A percentile compares a stretch with the other conserved stretches of the same genome.
phyloP scores from a whole-genome alignment of 2,888 invertebrate species.

The Caenorhabditis macrosperma region DNA sequence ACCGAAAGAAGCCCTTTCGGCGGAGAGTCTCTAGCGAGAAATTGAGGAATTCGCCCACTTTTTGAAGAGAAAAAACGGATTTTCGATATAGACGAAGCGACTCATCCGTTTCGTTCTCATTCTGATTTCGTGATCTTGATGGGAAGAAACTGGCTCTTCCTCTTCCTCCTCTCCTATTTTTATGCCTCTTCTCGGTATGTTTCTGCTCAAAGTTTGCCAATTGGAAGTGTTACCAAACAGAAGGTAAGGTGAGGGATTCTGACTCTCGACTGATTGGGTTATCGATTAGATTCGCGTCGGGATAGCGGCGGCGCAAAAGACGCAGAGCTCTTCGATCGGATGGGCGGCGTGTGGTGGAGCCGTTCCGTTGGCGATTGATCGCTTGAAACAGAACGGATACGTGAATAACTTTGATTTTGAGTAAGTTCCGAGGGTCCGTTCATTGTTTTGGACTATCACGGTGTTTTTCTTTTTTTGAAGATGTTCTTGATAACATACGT shows the following conservation, averaged over 20 bases:
- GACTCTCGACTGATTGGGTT: neutral
- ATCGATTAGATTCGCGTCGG: conserved; percentile 36
- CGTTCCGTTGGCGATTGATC: conserved; percentile 54
- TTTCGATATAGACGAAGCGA: neutral
- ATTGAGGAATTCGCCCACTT: conserved; percentile 5
- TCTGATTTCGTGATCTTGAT: neutral
- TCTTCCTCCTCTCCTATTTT: conserved; percentile 7
- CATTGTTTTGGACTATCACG: no score
- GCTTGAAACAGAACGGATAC: conserved; percentile 33
- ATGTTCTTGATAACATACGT: no score
- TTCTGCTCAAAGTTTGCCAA: neutral
- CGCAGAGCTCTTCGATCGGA: conserved; percentile 29
- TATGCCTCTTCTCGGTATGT: neutral
- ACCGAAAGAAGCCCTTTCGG: neutral
- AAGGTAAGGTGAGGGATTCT: neutral
- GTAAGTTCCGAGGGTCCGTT: conserved; percentile 26
- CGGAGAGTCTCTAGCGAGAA: neutral
- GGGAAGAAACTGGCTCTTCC: conserved; percentile 3
- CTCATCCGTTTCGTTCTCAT: neutral
- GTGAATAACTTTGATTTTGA: conserved; percentile 56
- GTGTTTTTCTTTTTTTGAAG: no score
- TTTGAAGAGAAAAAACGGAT: neutral
- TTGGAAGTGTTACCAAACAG: neutral
- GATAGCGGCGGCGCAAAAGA: conserved; percentile 34
- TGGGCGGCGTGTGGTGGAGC: conserved; percentile 58